Base-by-base conservation (phyloP, 2,113 vertebrate species). In the Leptobrachium ailaonicum region DNA sequence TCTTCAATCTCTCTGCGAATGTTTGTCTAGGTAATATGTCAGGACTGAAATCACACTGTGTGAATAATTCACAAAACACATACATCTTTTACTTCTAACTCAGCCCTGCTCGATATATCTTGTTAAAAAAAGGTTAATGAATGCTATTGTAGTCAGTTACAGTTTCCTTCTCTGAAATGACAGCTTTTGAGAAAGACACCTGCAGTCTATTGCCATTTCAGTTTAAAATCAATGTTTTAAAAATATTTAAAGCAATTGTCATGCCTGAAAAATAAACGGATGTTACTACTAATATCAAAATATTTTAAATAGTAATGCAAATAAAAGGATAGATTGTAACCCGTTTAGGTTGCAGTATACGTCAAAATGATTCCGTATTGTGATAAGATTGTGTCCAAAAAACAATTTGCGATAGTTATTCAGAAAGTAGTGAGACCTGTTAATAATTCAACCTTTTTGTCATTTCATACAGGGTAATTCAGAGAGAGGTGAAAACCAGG, bases 11-110 rank as follows among this genome's bases (percentile, higher is more conserved):
- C 80, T 54, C 70, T 41, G 11, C 60, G 72, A 84, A 58, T 62
- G 63, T 84, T 76, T 82, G 85, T 80, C 67, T 73, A 9, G 79
- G 73, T 79, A 68, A 82, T 11, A 50, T 85, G 41, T 77, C 82
- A 86, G 71, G 80, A 82, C 20, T 60, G 81, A 79, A 47, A 14
- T 66, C 62, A 71, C 77, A 82, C 50, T 2, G 44, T 67, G 78
- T 45, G 82, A 58, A 82, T 78, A 68, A 83, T 77, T 78, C 80
- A 74, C 64, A 64, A 56, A 68, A 3, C 0, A 0, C 7, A 2
- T 60, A 43, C 60, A 63, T 40, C 3, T 50, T 76, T 76, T 70
- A 50, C 79, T 83, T 80, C 77, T 70, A 80, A 81, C 75, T 74
- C 47, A 76, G 2, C 50, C 76, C 9, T 86, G 82, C 44, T 85